Evolutionary conservation across 2,113 vertebrate genomes (phyloP).

Genomic region (Mormyrus lacerda): DNA sequence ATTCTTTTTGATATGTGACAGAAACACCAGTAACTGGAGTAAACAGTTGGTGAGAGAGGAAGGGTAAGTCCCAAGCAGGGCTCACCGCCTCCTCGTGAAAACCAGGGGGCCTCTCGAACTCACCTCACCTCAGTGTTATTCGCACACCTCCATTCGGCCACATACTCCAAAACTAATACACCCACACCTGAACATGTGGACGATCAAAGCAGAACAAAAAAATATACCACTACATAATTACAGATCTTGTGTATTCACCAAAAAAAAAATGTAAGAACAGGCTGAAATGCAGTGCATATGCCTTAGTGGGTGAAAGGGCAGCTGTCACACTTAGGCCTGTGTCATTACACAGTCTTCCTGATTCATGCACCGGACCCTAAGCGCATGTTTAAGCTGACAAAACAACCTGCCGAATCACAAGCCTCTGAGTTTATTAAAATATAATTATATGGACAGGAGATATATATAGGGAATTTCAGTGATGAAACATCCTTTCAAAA

Average conservation of each 20-base stretch:
- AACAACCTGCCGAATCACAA: background rate
- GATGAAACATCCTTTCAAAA: background rate
- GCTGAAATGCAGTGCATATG: background rate
- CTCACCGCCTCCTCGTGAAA: background rate
- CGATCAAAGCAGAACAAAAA: background rate
- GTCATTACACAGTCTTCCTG: background rate
- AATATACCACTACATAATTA: background rate
- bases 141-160: background rate
- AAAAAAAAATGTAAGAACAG: background rate
- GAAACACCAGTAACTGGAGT: background rate
- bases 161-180: background rate
- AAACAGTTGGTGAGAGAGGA: background rate
- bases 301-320: background rate
- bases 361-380: background rate
- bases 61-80: background rate
- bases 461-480: background rate
- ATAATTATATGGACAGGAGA: background rate
- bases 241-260: background rate
- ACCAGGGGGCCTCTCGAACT: too few relatives aligned
- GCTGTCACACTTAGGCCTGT: background rate
- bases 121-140: background rate
- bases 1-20: background rate
- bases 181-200: background rate
- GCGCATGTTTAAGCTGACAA: background rate
- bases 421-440: background rate